Percentiles rank a stretch among this genome's conserved stretches.
These are phyloP conservation scores for Prosapia bicincta DNA, from an alignment of 2,888 invertebrate genomes.

Conservation along the genomic window DNA sequence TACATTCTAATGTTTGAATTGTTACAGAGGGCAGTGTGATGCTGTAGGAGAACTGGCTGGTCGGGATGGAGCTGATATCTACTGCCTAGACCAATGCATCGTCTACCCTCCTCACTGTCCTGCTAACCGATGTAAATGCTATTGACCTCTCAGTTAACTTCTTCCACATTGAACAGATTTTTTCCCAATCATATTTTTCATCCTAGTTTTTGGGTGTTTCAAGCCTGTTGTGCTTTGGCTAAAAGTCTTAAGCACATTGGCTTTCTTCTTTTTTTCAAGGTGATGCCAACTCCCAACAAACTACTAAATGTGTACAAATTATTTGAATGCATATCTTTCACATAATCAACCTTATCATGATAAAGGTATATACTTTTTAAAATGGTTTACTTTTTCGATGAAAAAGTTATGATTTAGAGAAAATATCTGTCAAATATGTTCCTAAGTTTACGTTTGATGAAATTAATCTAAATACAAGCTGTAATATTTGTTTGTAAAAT, in stretches of 20 bases:
- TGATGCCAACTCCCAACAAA: no score
- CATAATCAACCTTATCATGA: no score
- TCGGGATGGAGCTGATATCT: conserved; percentile 71
- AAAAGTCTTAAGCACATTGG: no score
- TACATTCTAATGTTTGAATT: conserved; percentile 32
- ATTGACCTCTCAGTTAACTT: conserved; percentile 43
- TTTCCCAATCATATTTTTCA: background rate
- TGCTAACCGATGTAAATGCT: conserved; percentile 67
- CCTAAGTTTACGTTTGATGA: no score
- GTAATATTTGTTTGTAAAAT: no score
- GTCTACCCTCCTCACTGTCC: conserved; percentile 71
- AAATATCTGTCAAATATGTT: background rate
- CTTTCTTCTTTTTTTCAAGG: no score
- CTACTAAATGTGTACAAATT: no score
- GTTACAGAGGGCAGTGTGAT: conserved; percentile 72
- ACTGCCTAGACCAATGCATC: conserved; percentile 84
- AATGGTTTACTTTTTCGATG: no score
- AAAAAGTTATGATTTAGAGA: background rate
- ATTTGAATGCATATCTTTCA: no score
- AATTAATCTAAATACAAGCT: no score
- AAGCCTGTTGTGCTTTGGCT: no score
- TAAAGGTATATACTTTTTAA: no score
- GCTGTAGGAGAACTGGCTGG: conserved; percentile 73
- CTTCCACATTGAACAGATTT: background rate
- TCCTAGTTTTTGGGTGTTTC: background rate